These are phyloP conservation scores for Orientallactaga bullata DNA, from an alignment of 2,113 vertebrate genomes.

Conservation along the genomic window DNA sequence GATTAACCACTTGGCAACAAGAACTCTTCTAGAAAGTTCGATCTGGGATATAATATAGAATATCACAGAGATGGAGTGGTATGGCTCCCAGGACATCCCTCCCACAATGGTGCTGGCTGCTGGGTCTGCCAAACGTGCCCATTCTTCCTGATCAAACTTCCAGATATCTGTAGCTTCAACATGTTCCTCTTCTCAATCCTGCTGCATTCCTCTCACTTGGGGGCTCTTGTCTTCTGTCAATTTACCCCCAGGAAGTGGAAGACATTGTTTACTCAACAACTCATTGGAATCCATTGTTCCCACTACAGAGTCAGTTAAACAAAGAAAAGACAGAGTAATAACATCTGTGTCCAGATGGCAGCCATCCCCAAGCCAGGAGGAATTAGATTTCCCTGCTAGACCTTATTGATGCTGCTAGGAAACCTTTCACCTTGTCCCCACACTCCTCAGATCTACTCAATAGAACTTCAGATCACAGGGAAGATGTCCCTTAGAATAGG, in stretches of 20 bases:
- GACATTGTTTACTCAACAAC: constrained; percentile 70
- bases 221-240: background rate
- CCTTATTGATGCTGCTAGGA: constrained; percentile 5
- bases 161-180: background rate
- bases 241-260: constrained; percentile 55
- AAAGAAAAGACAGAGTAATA: constrained; percentile 75
- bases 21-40: background rate
- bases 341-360: constrained; percentile 76
- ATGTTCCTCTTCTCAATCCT: background rate
- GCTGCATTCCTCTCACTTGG: background rate
- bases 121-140: background rate
- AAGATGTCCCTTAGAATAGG: background rate
- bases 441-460: background rate
- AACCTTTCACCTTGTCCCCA: constrained; percentile 9
- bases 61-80: background rate
- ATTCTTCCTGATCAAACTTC: background rate
- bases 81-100: background rate
- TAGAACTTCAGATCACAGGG: background rate
- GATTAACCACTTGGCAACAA: background rate
- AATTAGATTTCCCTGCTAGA: constrained; percentile 68
- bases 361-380: constrained; percentile 56
- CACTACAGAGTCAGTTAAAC: constrained; percentile 56
- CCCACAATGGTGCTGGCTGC: background rate
- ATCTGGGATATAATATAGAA: background rate
- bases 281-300: constrained; percentile 73